phyloP scores from a whole-genome alignment of 2,888 invertebrate genomes.

The Heliothis peltigera region DNA sequence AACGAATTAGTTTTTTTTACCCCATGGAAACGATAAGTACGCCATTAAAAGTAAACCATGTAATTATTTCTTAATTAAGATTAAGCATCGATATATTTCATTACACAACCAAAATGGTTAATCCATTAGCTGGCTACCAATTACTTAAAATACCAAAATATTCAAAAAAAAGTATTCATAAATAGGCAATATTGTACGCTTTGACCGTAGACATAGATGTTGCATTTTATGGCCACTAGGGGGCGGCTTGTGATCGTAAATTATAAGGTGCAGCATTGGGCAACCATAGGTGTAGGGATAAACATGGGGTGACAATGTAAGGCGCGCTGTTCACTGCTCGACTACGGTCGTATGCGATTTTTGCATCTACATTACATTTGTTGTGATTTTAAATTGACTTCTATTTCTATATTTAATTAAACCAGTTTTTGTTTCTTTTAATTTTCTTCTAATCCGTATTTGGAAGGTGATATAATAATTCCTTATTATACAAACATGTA shows the following conservation, averaged over 20 bases:
- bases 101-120: slow-evolving; percentile 22
- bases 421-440: no score
- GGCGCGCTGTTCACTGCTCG: slow-evolving; percentile 43
- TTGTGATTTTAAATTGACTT: no score
- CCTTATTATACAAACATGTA: no score
- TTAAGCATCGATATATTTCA: slow-evolving; percentile 16
- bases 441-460: no score
- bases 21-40: no score
- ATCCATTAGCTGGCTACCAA: slow-evolving; percentile 38
- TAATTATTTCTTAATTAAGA: slow-evolving; percentile 25
- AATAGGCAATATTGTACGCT: slow-evolving; percentile 23
- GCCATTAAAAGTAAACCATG: neutral
- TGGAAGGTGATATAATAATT: no score
- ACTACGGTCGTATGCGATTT: neutral
- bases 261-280: slow-evolving; percentile 53
- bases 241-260: slow-evolving; percentile 45
- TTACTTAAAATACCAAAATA: slow-evolving; percentile 36
- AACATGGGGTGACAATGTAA: slow-evolving; percentile 54
- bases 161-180: slow-evolving; percentile 27
- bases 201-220: slow-evolving; percentile 42
- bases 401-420: no score
- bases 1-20: no score
- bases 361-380: no score
- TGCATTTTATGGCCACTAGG: slow-evolving; percentile 45
- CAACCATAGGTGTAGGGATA: slow-evolving; percentile 42